phyloP scores from a whole-genome alignment of 2,888 invertebrate species.

The Drosophila putrida region DNA sequence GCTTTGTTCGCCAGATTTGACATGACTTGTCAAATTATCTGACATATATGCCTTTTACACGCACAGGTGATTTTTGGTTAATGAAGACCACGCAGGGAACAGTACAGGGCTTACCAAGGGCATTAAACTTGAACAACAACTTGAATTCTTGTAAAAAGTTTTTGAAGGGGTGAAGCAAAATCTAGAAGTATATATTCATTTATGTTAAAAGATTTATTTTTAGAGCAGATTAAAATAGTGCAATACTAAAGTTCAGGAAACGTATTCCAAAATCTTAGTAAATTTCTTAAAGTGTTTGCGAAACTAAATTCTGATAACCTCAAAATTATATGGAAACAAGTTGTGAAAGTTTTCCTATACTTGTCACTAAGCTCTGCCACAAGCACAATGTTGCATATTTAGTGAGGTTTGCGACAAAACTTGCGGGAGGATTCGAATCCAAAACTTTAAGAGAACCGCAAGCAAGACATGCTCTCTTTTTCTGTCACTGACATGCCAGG shows the following conservation, averaged over 20 bases:
- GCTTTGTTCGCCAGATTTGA: slow-evolving; percentile 32
- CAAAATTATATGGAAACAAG: slow-evolving; percentile 2
- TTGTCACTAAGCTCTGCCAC: slow-evolving; percentile 15
- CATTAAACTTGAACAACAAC: slow-evolving; percentile 24
- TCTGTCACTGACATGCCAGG: neutral
- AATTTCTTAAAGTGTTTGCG: neutral
- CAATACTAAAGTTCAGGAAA: too few species aligned
- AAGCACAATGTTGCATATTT: slow-evolving; percentile 18
- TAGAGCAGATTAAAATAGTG: too few species aligned
- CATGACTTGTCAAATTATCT: slow-evolving; percentile 32
- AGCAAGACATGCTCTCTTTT: slow-evolving; percentile 7
- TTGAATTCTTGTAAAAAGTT: neutral
- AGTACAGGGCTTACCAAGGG: slow-evolving; percentile 1
- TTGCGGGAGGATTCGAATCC: slow-evolving; percentile 27
- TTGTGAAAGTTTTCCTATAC: slow-evolving; percentile 15
- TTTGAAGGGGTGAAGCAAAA: neutral
- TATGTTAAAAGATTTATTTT: too few species aligned
- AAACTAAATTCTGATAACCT: neutral
- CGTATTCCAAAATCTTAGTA: too few species aligned
- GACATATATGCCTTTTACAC: slow-evolving; percentile 26
- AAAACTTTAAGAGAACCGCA: slow-evolving; percentile 33
- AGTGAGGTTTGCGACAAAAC: slow-evolving; percentile 5
- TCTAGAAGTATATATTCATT: neutral
- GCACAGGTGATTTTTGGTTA: slow-evolving; percentile 33
- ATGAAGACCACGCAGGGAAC: neutral